Conservation (phyloP, 2,113 vertebrate genomes). For the Orycteropus afer region DNA sequence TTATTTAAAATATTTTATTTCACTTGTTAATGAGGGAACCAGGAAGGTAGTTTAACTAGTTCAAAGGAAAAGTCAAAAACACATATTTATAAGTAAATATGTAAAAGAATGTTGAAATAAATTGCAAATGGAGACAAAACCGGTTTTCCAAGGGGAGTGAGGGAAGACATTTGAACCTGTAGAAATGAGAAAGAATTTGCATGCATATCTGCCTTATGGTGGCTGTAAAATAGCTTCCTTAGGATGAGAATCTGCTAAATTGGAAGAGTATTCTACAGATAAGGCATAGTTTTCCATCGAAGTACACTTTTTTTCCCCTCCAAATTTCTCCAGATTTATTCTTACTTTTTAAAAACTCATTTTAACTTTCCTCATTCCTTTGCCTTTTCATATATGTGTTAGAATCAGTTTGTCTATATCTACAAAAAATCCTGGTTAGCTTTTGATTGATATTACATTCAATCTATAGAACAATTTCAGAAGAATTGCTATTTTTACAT, state of each 20-base stretch:
- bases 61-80: neutral
- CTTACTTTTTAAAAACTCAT: neutral
- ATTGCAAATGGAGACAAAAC: neutral
- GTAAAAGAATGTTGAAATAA: neutral
- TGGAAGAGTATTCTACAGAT: too few species aligned
- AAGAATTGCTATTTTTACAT: neutral
- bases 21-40: neutral
- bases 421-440: too few species aligned
- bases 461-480: neutral
- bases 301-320: neutral
- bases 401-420: too few species aligned
- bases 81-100: neutral
- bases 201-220: too few species aligned
- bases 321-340: neutral
- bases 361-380: neutral
- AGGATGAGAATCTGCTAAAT: neutral
- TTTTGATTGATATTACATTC: too few species aligned
- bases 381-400: neutral
- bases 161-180: neutral
- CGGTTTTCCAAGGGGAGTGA: neutral
- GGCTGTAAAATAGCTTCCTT: neutral
- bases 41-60: neutral
- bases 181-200: neutral
- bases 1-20: neutral
- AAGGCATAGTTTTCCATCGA: neutral